phyloP scores from a whole-genome alignment of 2,888 invertebrate genomes.

The Diadegma fenestrale region DNA sequence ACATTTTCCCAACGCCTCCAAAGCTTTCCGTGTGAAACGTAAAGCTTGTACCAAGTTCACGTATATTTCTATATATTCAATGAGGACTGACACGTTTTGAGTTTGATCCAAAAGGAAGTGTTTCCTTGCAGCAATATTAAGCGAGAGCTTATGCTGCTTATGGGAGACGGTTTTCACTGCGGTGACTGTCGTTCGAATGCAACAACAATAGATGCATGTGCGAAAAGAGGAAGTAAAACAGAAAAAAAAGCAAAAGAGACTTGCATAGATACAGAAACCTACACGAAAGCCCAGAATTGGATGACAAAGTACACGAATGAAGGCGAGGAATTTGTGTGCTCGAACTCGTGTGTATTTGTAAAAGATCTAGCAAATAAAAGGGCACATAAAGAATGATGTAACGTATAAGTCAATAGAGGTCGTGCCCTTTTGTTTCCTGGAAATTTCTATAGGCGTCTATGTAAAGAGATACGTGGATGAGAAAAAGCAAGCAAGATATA shows the following conservation, averaged over 20 bases:
- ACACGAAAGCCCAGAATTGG: neutral
- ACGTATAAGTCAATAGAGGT: neutral
- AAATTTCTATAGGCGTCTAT: neutral
- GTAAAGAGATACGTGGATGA: constrained; percentile 7
- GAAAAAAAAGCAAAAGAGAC: too few relatives aligned
- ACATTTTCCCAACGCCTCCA: neutral
- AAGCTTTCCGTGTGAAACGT: neutral
- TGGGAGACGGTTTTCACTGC: neutral
- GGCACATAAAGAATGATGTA: neutral
- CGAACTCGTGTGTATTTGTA: constrained; percentile 8
- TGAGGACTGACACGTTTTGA: neutral
- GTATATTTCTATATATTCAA: neutral
- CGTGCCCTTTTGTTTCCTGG: neutral
- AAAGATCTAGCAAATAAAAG: constrained; percentile 1
- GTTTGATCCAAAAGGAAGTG: neutral
- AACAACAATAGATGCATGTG: constrained; percentile 1
- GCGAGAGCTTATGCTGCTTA: neutral
- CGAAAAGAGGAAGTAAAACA: neutral
- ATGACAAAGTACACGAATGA: neutral
- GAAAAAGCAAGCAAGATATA: constrained; percentile 9
- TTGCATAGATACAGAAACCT: neutral
- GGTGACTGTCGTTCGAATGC: neutral
- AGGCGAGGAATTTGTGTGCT: neutral
- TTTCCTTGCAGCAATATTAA: neutral
- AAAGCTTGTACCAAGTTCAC: neutral